Base-by-base conservation (phyloP, 2,113 vertebrate genomes). In the Protomyctophum bolini region DNA sequence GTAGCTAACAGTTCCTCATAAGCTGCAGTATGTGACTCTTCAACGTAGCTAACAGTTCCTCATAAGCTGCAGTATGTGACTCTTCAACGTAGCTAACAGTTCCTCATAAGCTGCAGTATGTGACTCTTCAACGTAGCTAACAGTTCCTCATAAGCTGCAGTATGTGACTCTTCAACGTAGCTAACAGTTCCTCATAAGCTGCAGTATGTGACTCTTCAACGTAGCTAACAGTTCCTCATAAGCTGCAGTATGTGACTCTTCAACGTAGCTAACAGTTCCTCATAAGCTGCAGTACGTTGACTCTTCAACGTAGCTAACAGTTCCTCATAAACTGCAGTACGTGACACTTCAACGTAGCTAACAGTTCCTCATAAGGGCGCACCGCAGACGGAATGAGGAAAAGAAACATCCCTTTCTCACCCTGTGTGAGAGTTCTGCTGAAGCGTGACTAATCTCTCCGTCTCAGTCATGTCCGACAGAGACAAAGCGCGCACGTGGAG, bases 321-420 rank as follows among this genome's bases (percentile, higher is more conserved):
- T 21, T 21, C 21, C 21, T 21, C 21, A 21, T 21, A 21, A 21
- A 1, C 14, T 15, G 46, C 33, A 73, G 60, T 21, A 21, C 21
- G 21, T 75, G 58, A 68, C 59, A 57, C 47, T 28, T 41, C 33
- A 2, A 9, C 47, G 61, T 28, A 66, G 5, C 64, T 28, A 66
- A 3, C 64, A 29, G 33, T 50, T 80, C 66, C 61, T 65, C 50
- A 68, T 73, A 68, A 28, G 48, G 66, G 21, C 7, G 70, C 67
- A 46, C 60, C n/a, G 46, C 74, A 82, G 84, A 88, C 80, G 77
- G 86, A 58, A 72, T 81, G 0, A 21, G 82, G 80, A 87, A 86
- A 79, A 85, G 82, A 85, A 73, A 80, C 75, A 72, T 80, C 75
- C 73, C 83, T 81, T 83, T 76, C 57, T 68, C 86, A 75, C 51